Evolutionary conservation across 2,888 invertebrate species (phyloP).

Genomic region (Erebia epiphron): DNA sequence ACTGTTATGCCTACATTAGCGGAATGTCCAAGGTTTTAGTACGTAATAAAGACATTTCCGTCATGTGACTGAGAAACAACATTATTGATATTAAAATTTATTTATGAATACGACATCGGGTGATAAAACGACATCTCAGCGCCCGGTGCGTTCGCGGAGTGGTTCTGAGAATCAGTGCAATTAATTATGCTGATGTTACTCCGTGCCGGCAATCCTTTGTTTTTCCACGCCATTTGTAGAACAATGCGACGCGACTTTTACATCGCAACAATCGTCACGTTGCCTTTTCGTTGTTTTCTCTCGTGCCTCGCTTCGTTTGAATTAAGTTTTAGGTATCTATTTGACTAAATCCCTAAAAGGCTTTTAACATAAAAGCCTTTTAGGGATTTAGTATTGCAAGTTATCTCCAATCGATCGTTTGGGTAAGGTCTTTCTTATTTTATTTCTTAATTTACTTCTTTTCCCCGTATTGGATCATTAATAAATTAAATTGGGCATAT

Average conservation of each 20-base stretch:
- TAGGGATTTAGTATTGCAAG: too few species aligned
- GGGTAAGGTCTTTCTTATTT: background rate
- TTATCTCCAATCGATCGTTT: background rate
- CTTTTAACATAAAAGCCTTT: too few species aligned
- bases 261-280: conserved; percentile 64
- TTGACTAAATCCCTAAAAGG: background rate
- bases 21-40: conserved; percentile 26
- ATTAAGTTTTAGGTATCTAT: background rate
- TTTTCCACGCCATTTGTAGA: conserved; percentile 72
- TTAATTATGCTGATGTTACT: conserved; percentile 72
- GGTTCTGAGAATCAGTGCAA: conserved; percentile 74
- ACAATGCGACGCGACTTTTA: conserved; percentile 75
- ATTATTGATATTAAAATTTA: conserved; percentile 53
- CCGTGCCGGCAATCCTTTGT: conserved; percentile 61
- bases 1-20: conserved; percentile 28
- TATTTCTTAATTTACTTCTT: too few species aligned
- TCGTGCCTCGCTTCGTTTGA: conserved; percentile 5
- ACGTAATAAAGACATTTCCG: conserved; percentile 49
- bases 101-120: conserved; percentile 63
- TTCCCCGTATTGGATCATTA: too few species aligned
- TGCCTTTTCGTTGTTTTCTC: conserved; percentile 54
- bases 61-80: conserved; percentile 35
- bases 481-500: too few species aligned
- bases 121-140: conserved; percentile 70
- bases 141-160: conserved; percentile 58